Evolutionary conservation across 1,140 invertebrate genomes (phyloP).

Genomic region (Dendrolimus punctatus): DNA sequence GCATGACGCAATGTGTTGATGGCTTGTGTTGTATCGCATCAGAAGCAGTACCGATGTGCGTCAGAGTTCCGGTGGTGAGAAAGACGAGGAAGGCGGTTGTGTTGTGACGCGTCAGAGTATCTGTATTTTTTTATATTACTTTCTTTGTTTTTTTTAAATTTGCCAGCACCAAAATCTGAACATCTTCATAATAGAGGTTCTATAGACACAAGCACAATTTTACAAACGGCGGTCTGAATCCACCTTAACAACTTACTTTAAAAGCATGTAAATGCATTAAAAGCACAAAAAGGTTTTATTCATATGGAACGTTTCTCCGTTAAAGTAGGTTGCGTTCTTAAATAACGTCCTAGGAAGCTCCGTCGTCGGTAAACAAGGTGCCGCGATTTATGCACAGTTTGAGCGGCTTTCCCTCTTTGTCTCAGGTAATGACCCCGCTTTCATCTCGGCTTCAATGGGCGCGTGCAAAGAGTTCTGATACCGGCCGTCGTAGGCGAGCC

Average conservation of each 20-base stretch:
- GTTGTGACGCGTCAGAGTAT: too few species aligned
- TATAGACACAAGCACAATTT: too few species aligned
- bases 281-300: constrained; percentile 43
- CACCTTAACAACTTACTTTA: not conserved
- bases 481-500: constrained; percentile 22
- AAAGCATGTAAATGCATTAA: constrained; percentile 25
- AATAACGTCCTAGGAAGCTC: constrained; percentile 48
- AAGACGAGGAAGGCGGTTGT: too few species aligned
- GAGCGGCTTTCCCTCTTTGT: constrained; percentile 63
- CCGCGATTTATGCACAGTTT: constrained; percentile 61
- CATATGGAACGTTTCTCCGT: constrained; percentile 29
- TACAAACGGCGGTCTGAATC: too few species aligned
- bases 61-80: too few species aligned
- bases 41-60: too few species aligned
- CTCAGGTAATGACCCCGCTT: constrained; percentile 67
- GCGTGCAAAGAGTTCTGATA: constrained; percentile 48
- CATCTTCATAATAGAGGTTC: too few species aligned
- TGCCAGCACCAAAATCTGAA: too few species aligned
- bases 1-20: too few species aligned
- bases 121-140: too few species aligned
- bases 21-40: too few species aligned
- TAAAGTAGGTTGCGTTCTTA: constrained; percentile 62
- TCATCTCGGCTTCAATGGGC: constrained; percentile 59
- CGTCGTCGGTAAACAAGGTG: constrained; percentile 57
- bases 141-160: too few species aligned